These are phyloP conservation scores for Octonoba sinensis DNA, from an alignment of 2,888 invertebrate species.

Conservation along the genomic window DNA sequence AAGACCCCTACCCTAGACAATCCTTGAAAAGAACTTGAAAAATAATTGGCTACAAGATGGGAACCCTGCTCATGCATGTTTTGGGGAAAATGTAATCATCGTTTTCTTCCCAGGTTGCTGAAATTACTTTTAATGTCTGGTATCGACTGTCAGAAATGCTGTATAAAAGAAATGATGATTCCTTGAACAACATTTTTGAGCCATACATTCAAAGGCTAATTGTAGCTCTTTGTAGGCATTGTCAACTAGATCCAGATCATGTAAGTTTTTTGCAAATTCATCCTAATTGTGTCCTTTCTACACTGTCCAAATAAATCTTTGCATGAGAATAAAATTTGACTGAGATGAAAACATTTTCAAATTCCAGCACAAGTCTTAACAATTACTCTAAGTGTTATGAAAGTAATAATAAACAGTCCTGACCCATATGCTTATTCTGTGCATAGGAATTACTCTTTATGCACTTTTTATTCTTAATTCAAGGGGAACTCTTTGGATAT, in stretches of 20 bases:
- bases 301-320: neutral
- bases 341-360: neutral
- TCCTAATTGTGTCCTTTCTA: neutral
- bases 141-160: conserved; percentile 94
- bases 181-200: conserved; percentile 84
- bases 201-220: conserved; percentile 93
- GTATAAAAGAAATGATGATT: conserved; percentile 87
- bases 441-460: too few species aligned
- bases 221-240: conserved; percentile 89
- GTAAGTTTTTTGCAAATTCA: conserved; percentile 71
- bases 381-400: neutral
- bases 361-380: neutral
- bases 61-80: too few species aligned
- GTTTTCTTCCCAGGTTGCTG: conserved; percentile 75
- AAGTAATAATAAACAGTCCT: too few species aligned
- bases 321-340: neutral
- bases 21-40: too few species aligned
- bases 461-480: too few species aligned
- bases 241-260: conserved; percentile 95
- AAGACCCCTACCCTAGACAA: too few species aligned
- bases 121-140: conserved; percentile 97
- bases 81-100: too few species aligned
- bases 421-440: too few species aligned
- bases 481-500: too few species aligned
- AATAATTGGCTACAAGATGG: too few species aligned